phyloP scores from a whole-genome alignment of 2,888 invertebrate genomes.

The Andrena praecox region DNA sequence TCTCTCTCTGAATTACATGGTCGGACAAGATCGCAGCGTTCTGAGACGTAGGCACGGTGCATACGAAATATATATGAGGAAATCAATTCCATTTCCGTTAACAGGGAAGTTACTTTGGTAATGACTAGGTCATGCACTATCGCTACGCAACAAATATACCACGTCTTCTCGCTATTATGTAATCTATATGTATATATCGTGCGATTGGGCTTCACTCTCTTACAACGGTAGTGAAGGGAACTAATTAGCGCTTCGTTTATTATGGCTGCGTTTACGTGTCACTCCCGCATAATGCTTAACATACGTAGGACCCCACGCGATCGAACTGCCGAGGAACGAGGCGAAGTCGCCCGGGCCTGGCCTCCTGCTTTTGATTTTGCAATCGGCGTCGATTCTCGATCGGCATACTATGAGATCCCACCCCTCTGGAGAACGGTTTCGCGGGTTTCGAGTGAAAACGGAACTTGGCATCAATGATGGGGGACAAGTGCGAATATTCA shows the following conservation, averaged over 20 bases:
- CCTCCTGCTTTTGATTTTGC: conserved; percentile 33
- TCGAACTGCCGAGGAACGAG: conserved; percentile 39
- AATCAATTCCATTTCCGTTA: conserved; percentile 61
- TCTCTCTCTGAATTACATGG: conserved; percentile 31
- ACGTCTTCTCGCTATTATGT: conserved; percentile 29
- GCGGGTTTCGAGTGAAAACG: conserved; percentile 2
- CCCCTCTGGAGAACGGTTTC: background rate
- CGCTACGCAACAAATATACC: conserved; percentile 71
- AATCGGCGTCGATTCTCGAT: background rate
- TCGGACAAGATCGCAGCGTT: conserved; percentile 44
- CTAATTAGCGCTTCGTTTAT: conserved; percentile 53
- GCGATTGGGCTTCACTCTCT: conserved; percentile 44
- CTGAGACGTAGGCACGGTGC: conserved; percentile 52
- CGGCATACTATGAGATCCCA: background rate
- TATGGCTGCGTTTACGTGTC: conserved; percentile 59
- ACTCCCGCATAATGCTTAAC: conserved; percentile 28
- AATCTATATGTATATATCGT: conserved; percentile 27
- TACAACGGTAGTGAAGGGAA: conserved; percentile 45
- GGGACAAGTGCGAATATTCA: background rate
- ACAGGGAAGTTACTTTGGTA: conserved; percentile 83
- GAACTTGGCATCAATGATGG: background rate
- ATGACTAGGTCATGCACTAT: conserved; percentile 84
- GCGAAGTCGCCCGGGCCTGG: conserved; percentile 26
- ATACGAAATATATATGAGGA: conserved; percentile 55
- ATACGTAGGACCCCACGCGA: conserved; percentile 35